Evolutionary conservation across 2,888 invertebrate genomes (phyloP).

Genomic region (Hirudinaria manillensis): DNA sequence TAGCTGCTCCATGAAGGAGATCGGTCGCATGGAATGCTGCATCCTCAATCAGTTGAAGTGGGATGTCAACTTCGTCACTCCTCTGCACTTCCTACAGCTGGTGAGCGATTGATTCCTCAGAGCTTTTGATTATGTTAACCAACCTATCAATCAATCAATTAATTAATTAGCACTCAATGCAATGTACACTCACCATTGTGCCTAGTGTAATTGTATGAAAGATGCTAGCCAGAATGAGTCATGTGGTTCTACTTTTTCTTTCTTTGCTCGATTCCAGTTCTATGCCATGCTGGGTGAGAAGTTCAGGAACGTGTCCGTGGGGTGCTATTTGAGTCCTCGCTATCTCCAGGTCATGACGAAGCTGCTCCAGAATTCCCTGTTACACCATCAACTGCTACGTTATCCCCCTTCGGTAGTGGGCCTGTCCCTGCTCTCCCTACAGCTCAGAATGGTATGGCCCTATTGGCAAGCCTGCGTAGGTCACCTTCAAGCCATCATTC

Average conservation of each 20-base stretch:
- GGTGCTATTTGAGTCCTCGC: slow-evolving; percentile 32
- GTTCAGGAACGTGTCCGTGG: slow-evolving; percentile 2
- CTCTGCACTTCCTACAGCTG: slow-evolving; percentile 39
- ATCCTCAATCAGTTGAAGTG: slow-evolving; percentile 65
- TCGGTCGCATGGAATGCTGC: slow-evolving; percentile 77
- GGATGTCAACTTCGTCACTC: slow-evolving; percentile 44
- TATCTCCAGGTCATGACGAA: slow-evolving; percentile 48
- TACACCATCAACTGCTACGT: slow-evolving; percentile 61
- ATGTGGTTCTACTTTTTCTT: no score
- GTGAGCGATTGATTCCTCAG: slow-evolving; percentile 31
- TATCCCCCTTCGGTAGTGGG: slow-evolving; percentile 71
- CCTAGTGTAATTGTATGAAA: not conserved
- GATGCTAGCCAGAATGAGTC: no score
- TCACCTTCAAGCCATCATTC: slow-evolving; percentile 47
- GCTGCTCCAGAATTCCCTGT: slow-evolving; percentile 57
- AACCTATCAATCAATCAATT: no score
- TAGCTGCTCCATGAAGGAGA: slow-evolving; percentile 76
- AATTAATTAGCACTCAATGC: not conserved
- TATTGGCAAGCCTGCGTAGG: slow-evolving; percentile 45
- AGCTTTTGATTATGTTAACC: no score
- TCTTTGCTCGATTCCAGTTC: not conserved
- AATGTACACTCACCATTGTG: no score
- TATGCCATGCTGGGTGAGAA: slow-evolving; percentile 3
- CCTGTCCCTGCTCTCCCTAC: slow-evolving; percentile 69
- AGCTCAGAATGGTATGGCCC: slow-evolving; percentile 53